These are phyloP conservation scores for Alcedo quadribrachys DNA, from an alignment of 2,797 vertebrate genomes.

Conservation along the genomic window DNA sequence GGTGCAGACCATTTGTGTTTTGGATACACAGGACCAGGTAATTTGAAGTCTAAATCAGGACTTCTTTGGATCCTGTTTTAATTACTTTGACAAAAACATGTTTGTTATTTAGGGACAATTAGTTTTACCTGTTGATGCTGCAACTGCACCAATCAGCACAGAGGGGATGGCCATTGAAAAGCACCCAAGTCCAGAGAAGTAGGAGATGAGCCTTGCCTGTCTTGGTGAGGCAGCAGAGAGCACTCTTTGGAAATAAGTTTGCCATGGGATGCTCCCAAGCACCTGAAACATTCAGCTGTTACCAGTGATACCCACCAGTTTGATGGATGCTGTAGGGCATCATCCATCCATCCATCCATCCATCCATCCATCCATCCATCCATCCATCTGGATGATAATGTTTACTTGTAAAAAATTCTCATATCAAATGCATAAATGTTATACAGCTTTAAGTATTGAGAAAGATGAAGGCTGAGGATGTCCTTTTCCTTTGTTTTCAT, in stretches of 20 bases:
- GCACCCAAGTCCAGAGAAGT: slow-evolving; percentile 67
- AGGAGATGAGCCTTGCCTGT: slow-evolving; percentile 80
- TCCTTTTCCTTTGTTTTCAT: not conserved
- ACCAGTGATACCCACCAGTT: not conserved
- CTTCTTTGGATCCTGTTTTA: not conserved
- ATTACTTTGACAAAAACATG: not conserved
- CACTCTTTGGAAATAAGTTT: slow-evolving; percentile 76
- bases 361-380: not conserved
- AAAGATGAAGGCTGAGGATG: not conserved
- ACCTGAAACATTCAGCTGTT: slow-evolving; percentile 51
- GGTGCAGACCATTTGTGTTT: not conserved
- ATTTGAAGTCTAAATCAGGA: not conserved
- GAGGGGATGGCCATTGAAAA: slow-evolving; percentile 80
- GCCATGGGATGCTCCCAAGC: slow-evolving; percentile 70
- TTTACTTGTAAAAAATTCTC: not conserved
- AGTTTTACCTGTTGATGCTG: slow-evolving; percentile 79
- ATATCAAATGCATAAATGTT: not conserved
- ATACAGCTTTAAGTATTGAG: not conserved
- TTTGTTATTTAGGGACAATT: not conserved
- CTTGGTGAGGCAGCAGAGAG: slow-evolving; percentile 54
- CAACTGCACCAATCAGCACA: slow-evolving; percentile 77
- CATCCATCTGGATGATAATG: not conserved
- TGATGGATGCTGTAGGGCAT: not conserved
- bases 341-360: not conserved
- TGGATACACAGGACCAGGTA: not conserved